A percentile compares a stretch with the other conserved stretches of the same genome.
phyloP scores from a whole-genome alignment of 2,797 vertebrate species.

The Echiichthys vipera region DNA sequence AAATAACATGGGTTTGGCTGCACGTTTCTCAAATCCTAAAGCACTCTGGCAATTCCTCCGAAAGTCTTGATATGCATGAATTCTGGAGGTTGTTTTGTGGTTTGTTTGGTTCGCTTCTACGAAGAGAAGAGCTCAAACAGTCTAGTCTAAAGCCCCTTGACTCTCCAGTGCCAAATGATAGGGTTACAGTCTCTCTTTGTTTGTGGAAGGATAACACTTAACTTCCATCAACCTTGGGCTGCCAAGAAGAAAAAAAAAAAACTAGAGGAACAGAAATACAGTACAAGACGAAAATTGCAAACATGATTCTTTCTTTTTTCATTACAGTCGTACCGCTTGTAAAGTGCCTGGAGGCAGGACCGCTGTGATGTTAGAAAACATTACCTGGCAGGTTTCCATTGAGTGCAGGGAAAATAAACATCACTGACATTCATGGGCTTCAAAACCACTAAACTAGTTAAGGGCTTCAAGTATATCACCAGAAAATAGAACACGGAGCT shows the following conservation, averaged over 20 bases:
- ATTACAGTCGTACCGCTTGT: constrained; percentile 43
- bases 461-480: constrained; percentile 42
- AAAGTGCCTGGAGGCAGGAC: constrained; percentile 61
- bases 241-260: constrained; percentile 45
- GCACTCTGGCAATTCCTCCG: constrained; percentile 63
- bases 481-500: constrained; percentile 36
- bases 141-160: constrained; percentile 49
- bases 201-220: constrained; percentile 73
- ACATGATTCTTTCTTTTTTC: constrained; percentile 42
- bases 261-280: constrained; percentile 35
- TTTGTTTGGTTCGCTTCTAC: constrained; percentile 59
- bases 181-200: constrained; percentile 72
- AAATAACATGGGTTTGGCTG: constrained; percentile 73
- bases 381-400: constrained; percentile 59
- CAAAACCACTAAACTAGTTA: constrained; percentile 45
- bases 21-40: constrained; percentile 45
- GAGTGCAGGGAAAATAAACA: constrained; percentile 60
- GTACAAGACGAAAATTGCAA: constrained; percentile 55
- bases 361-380: constrained; percentile 62
- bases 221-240: constrained; percentile 63
- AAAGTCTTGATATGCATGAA: constrained; percentile 64
- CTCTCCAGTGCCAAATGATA: constrained; percentile 64
- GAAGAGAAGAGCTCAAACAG: constrained; percentile 39
- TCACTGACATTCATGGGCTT: constrained; percentile 60
- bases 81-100: constrained; percentile 66